Conservation (phyloP, 1,140 invertebrate genomes). For the Anoplolepis gracilipes region DNA sequence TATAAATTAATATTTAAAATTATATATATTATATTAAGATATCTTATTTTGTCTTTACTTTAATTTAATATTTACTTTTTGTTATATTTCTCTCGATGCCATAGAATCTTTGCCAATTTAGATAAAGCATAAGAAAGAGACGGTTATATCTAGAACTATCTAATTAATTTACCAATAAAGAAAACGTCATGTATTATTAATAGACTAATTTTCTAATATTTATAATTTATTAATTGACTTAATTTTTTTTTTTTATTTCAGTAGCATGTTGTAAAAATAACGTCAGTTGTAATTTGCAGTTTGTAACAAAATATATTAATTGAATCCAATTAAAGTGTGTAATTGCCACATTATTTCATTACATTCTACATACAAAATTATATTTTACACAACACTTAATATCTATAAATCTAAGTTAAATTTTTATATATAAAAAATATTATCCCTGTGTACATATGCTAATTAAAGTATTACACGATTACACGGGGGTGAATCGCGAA, state of each 20-base stretch:
- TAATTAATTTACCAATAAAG: conserved; percentile 3
- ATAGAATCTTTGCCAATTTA: neutral
- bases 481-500: neutral
- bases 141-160: neutral
- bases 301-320: neutral
- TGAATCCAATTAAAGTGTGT: no score
- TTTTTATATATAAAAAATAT: neutral
- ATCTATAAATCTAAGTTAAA: neutral
- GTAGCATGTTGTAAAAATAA: neutral
- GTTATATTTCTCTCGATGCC: neutral
- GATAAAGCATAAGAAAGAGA: neutral
- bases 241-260: conserved; percentile 10
- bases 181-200: neutral
- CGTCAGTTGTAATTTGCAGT: neutral
- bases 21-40: neutral
- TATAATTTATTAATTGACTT: neutral
- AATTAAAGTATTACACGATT: neutral
- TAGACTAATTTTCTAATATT: neutral
- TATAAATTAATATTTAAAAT: neutral
- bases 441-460: neutral
- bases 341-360: neutral
- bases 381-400: neutral
- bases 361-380: no score
- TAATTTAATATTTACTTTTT: neutral
- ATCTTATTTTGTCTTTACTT: neutral